These are phyloP conservation scores for Megalonaias nervosa DNA, from an alignment of 1,140 invertebrate genomes.

Conservation along the genomic window DNA sequence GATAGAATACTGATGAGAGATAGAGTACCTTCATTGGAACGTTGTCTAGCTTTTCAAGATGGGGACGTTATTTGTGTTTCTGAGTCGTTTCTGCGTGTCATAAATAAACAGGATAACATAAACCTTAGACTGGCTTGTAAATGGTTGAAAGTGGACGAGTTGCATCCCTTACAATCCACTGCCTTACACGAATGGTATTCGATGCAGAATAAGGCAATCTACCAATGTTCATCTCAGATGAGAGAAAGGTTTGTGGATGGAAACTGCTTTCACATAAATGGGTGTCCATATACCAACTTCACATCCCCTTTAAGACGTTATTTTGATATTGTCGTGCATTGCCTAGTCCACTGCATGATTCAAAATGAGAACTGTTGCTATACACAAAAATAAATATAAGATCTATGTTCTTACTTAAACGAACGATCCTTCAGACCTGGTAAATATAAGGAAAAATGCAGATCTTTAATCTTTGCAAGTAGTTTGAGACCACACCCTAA, in stretches of 20 bases:
- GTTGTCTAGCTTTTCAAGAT: slow-evolving; percentile 3
- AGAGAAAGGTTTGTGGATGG: background rate
- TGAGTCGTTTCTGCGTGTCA: background rate
- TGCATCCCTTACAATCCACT: slow-evolving; percentile 27
- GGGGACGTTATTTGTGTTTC: slow-evolving; percentile 20
- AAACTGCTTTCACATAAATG: slow-evolving; percentile 32
- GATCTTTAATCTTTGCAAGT: slow-evolving; percentile 25
- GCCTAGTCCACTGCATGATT: slow-evolving; percentile 79
- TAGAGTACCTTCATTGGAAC: background rate
- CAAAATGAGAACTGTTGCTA: slow-evolving; percentile 56
- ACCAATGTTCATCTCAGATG: slow-evolving; percentile 10
- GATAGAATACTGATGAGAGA: background rate
- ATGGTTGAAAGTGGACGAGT: slow-evolving; percentile 19
- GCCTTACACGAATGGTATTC: slow-evolving; percentile 32
- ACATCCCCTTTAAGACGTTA: slow-evolving; percentile 94
- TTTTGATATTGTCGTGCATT: slow-evolving; percentile 91
- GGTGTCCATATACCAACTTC: slow-evolving; percentile 76
- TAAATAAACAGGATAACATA: too few species aligned
- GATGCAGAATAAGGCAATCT: slow-evolving; percentile 31
- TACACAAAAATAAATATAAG: slow-evolving; percentile 36
- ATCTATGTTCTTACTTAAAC: slow-evolving; percentile 41
- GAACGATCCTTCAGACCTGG: slow-evolving; percentile 23
- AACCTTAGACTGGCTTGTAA: slow-evolving; percentile 1
- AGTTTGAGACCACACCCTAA: slow-evolving; percentile 25
- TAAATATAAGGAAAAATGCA: slow-evolving; percentile 33